These are phyloP conservation scores for Anorthoa munda DNA, from an alignment of 2,888 invertebrate genomes.

Conservation along the genomic window DNA sequence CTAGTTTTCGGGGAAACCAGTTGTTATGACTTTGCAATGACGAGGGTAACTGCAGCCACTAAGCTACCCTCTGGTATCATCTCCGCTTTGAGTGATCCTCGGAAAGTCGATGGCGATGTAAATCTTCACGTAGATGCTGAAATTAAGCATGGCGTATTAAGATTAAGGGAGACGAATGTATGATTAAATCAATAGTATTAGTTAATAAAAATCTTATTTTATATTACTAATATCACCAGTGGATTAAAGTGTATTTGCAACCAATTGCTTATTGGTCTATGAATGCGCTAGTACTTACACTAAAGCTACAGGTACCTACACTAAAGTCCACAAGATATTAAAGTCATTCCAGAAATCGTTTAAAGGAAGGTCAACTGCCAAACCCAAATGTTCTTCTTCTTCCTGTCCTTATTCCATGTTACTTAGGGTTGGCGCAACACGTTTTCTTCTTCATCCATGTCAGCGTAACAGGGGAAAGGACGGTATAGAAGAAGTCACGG, in stretches of 20 bases:
- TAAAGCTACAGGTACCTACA: no score
- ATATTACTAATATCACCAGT: neutral
- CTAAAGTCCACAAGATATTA: neutral
- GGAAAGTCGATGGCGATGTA: neutral
- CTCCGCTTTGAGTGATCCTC: neutral
- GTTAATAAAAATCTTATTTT: neutral
- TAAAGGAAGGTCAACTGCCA: neutral
- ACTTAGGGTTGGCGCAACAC: no score
- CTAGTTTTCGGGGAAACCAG: neutral
- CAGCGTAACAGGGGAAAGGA: no score
- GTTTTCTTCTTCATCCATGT: no score
- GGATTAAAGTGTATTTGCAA: neutral
- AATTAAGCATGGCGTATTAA: no score
- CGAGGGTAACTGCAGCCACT: neutral
- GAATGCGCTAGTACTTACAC: neutral
- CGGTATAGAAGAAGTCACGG: no score
- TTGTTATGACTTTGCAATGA: neutral
- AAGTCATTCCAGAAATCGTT: neutral
- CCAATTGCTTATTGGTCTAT: neutral
- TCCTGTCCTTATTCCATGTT: no score
- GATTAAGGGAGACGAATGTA: neutral
- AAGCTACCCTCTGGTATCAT: neutral
- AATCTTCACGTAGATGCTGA: neutral
- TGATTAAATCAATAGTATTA: neutral
- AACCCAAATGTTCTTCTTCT: neutral